Evolutionary conservation across 2,888 invertebrate species (phyloP), one percentile per base, ranked within the genome.

Genomic region (Chouioia cunea): DNA sequence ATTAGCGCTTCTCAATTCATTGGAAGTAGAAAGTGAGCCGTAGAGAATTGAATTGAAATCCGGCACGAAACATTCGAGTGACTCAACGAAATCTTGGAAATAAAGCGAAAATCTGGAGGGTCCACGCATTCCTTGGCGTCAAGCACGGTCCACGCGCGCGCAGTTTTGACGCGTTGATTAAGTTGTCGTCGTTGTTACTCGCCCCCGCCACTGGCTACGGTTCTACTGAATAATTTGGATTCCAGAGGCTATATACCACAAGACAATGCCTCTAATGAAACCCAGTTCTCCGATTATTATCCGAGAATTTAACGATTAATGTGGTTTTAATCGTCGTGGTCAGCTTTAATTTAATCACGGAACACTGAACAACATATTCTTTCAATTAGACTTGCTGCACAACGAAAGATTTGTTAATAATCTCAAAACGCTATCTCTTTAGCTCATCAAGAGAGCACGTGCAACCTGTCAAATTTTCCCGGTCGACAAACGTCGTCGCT

Each of bases 261-360:
- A 78, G 4, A 27, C 81, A 81, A 82, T 81, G 78, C 79, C 81
- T 81, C 80, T 82, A 82, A 82, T 81, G 79, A 80, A 78, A 78
- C 76, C 23, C 18, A 81, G 77, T 78, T 77, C 76, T 76, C 73
- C 46, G 56, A 70, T 52, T 64, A 47, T 63, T 50, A 56, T 67
- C 66, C 53, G 22, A 14, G 47, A 15, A 59, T 52, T 66, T 59
- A 66, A 67, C 23, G 65, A 65, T 54, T 58, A 66, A 52, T 66
- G 58, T 52, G 65, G 16, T 52, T 44, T 66, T 59, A 66, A 66
- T 59, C 43, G 62, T 23, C n/a, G 46, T n/a, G n/a, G n/a, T n/a
- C n/a, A n/a, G n/a, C n/a, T n/a, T n/a, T n/a, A n/a, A n/a, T n/a
- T n/a, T n/a, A n/a, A n/a, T n/a, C n/a, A n/a, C n/a, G n/a, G n/a